Evolutionary conservation across 2,113 vertebrate genomes (phyloP).

Genomic region (Galemys pyrenaicus): DNA sequence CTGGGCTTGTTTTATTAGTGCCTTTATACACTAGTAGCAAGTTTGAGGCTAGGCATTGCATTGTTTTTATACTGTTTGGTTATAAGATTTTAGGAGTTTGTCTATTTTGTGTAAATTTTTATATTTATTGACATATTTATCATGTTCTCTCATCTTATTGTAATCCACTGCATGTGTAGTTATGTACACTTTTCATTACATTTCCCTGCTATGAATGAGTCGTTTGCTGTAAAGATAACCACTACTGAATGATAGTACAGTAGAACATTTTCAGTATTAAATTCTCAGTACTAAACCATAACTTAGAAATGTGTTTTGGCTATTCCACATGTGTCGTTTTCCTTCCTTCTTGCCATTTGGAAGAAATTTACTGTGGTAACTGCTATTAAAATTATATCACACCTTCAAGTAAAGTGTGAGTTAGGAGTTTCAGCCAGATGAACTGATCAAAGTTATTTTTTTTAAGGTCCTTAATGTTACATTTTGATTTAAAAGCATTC

Average conservation of each 20-base stretch:
- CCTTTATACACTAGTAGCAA: neutral
- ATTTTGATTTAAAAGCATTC: conserved; percentile 23
- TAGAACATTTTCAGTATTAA: neutral
- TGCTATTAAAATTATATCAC: neutral
- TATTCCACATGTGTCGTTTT: neutral
- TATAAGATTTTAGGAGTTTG: neutral
- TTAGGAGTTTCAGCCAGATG: conserved; percentile 22
- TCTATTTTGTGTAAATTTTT: neutral
- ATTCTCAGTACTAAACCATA: neutral
- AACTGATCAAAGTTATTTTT: neutral
- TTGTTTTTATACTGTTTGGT: neutral
- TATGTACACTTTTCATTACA: neutral
- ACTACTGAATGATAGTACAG: neutral
- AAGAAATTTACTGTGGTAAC: neutral
- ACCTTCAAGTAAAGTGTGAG: conserved; percentile 17
- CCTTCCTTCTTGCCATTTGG: conserved; percentile 9
- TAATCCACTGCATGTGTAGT: neutral
- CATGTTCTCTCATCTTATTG: neutral
- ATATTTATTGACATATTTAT: neutral
- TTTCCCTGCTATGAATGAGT: neutral
- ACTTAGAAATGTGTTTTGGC: neutral
- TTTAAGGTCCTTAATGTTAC: neutral
- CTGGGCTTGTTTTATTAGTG: neutral
- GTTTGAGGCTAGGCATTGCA: neutral
- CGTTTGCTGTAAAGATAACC: neutral